A percentile compares a stretch with the other conserved stretches of the same genome.
These are phyloP conservation scores for Cherax destructor DNA, from an alignment of 1,140 invertebrate genomes.

Conservation along the genomic window DNA sequence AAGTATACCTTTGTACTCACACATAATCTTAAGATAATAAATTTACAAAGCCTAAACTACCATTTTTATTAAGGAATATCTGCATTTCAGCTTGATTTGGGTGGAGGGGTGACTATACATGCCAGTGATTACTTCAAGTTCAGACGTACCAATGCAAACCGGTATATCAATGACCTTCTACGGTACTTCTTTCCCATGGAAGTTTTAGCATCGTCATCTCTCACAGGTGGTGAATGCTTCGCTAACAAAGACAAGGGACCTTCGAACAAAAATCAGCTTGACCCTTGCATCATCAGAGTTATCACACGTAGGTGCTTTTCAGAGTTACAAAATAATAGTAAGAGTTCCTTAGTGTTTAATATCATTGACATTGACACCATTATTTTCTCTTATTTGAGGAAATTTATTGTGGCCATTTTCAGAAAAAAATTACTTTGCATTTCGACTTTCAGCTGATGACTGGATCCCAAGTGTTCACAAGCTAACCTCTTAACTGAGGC, in stretches of 20 bases:
- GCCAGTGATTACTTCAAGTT: conserved; percentile 70
- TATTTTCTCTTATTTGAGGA: too few relatives aligned
- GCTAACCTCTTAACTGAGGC: too few relatives aligned
- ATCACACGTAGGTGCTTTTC: conserved; percentile 65
- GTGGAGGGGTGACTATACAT: conserved; percentile 64
- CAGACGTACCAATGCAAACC: conserved; percentile 70
- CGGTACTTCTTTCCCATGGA: conserved; percentile 70
- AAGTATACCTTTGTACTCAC: too few relatives aligned
- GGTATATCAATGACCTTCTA: conserved; percentile 71
- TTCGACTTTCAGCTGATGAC: too few relatives aligned
- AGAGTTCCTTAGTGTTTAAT: too few relatives aligned
- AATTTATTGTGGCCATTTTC: too few relatives aligned
- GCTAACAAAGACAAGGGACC: conserved; percentile 70
- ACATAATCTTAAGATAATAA: neutral
- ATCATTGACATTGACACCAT: too few relatives aligned
- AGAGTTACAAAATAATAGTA: too few relatives aligned
- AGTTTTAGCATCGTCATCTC: conserved; percentile 68
- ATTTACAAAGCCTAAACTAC: neutral
- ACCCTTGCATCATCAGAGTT: conserved; percentile 69
- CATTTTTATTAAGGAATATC: neutral
- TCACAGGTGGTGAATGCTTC: conserved; percentile 70
- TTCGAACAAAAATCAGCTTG: conserved; percentile 71
- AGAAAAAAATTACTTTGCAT: too few relatives aligned
- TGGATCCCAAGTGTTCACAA: too few relatives aligned
- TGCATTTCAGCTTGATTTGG: conserved; percentile 64